A percentile compares a stretch with the other conserved stretches of the same genome.
Conservation (phyloP, 2,888 invertebrate species). For the Uropetala carovei region DNA sequence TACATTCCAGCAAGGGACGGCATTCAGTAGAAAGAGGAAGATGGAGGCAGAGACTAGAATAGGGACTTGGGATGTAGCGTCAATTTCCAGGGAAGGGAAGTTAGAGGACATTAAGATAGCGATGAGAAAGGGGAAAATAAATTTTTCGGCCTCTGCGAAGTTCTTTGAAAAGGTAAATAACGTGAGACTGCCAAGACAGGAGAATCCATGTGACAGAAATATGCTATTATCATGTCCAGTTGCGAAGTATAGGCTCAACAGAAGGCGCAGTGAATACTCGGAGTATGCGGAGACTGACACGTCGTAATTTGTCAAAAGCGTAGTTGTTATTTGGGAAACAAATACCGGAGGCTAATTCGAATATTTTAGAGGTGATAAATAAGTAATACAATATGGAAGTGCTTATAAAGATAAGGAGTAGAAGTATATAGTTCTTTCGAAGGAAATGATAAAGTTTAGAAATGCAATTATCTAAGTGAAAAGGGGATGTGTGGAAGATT, state of each 20-base stretch:
- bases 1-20: neutral
- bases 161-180: constrained; percentile 3
- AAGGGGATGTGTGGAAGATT: too few species aligned
- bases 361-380: too few species aligned
- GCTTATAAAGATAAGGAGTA: too few species aligned
- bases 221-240: neutral
- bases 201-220: neutral
- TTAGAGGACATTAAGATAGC: constrained; percentile 18
- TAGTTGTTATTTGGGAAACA: too few species aligned
- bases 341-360: too few species aligned
- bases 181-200: neutral
- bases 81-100: constrained; percentile 20
- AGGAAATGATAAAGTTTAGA: too few species aligned
- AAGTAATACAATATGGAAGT: too few species aligned
- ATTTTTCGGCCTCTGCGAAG: neutral
- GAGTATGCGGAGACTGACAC: too few species aligned
- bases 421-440: too few species aligned
- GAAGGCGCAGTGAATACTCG: too few species aligned
- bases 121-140: constrained; percentile 4
- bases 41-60: neutral
- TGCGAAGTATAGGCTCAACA: neutral
- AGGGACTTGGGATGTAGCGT: neutral
- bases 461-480: too few species aligned
- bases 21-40: neutral
- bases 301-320: too few species aligned